Base-by-base conservation (phyloP, 2,888 invertebrate genomes). In the Pollenia griseotomentosa region DNA sequence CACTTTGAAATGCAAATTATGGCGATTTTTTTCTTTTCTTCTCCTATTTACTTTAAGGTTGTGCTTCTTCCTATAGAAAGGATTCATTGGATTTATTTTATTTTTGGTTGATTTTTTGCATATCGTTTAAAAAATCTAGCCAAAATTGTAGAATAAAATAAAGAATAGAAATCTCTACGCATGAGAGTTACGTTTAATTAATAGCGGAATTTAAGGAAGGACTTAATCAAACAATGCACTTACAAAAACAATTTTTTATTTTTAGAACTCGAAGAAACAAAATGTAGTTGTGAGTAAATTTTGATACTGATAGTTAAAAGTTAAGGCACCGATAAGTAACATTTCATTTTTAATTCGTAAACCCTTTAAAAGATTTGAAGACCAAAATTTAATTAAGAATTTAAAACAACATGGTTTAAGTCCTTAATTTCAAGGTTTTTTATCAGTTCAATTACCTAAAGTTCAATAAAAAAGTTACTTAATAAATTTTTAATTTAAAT, bases 1-100 rank as follows among this genome's bases (percentile, higher is more conserved):
- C 91, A 89, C 90, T 91, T 91, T 90, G 90, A 91, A 90, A 91
- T 91, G 91, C 90, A 91, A 91, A 91, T 91, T 90, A 90, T 90
- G 90, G 90, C 90, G 90, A 90, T 90, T 90, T 89, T 89, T 90
- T 80, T 82, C 44, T 51, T 81, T 53, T 46, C 33, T 63, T 16
- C 19, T 12, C 63, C 19, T 63, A 5, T 16, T 61, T 63, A 8
- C n/a, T 74, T 74, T 11, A 16, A 40, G 61, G n/a, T 61, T 46
- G 40, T 61, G 33, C 11, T 70, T 7, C 33, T 33, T 33, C 33
- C 33, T 33, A 33, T 16, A 42, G 40, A 40, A 19, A 78, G 44
- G 44, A 75, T 75, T 68, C 46, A 70, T 51, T 19, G 16, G 81
- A 73, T 73, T 57, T 57, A n/a, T 40, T 46, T 57, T 46, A 66